Percentiles rank a stretch among this genome's conserved stretches.
These are phyloP conservation scores for Tiphia femorata DNA, from an alignment of 2,888 invertebrate genomes.

Conservation along the genomic window DNA sequence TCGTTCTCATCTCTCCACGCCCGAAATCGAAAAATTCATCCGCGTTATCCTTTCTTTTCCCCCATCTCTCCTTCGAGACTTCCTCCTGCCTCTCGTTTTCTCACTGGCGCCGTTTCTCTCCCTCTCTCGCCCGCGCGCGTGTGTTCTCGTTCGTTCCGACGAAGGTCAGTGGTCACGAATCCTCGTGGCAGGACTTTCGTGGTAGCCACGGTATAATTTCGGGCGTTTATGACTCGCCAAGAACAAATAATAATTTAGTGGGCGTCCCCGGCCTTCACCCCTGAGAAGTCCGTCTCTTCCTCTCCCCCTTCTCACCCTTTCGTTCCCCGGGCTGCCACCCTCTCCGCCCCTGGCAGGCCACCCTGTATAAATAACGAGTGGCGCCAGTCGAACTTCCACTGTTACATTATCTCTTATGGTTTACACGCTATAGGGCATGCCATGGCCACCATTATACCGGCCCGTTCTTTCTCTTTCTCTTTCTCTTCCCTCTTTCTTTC, in stretches of 20 bases:
- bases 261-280: constrained; percentile 59
- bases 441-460: constrained; percentile 40
- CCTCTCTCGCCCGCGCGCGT: constrained; percentile 10
- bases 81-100: not conserved
- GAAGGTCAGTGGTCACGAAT: constrained; percentile 45
- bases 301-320: constrained; percentile 11
- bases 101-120: too few species aligned
- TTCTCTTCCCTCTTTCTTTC: too few species aligned
- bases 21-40: too few species aligned
- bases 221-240: constrained; percentile 66
- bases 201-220: constrained; percentile 66
- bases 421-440: constrained; percentile 44
- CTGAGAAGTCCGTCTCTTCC: constrained; percentile 18
- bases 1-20: too few species aligned
- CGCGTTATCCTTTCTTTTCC: not conserved
- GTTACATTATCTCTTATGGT: constrained; percentile 55
- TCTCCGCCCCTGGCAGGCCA: constrained; percentile 32
- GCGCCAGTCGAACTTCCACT: constrained; percentile 64
- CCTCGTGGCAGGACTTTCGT: constrained; percentile 43
- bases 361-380: constrained; percentile 67
- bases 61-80: not conserved
- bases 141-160: constrained; percentile 34
- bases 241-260: constrained; percentile 69
- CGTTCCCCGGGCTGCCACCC: too few species aligned
- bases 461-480: constrained; percentile 4